Evolutionary conservation across 2,797 vertebrate genomes (phyloP).

Genomic region (Pangasius macronema): DNA sequence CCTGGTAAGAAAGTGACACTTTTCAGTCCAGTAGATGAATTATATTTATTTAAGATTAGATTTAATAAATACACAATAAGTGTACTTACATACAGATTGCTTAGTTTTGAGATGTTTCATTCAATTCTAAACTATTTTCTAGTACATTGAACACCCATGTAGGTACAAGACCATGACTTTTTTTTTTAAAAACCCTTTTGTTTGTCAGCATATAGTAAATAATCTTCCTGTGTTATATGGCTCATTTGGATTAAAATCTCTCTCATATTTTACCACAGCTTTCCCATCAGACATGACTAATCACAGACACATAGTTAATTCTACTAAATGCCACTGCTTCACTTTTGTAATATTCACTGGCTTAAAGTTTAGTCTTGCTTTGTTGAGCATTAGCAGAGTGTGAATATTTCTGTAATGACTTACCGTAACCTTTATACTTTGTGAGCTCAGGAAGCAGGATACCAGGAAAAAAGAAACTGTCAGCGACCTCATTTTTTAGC

Average conservation of each 20-base stretch:
- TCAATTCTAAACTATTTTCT: background rate
- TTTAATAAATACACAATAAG: no score
- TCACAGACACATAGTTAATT: background rate
- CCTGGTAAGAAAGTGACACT: background rate
- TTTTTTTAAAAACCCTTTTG: background rate
- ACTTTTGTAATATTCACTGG: conserved; percentile 15
- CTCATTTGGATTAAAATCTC: background rate
- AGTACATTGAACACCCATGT: background rate
- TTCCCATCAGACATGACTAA: background rate
- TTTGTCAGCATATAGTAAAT: background rate
- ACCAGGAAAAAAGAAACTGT: conserved; percentile 23
- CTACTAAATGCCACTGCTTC: background rate
- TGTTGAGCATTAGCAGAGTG: background rate
- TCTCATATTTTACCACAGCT: background rate
- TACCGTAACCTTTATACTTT: conserved; percentile 44
- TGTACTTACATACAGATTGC: background rate
- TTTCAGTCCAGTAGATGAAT: no score
- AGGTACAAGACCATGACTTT: background rate
- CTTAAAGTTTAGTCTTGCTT: conserved; percentile 2
- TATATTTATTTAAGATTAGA: no score
- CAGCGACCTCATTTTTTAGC: conserved; percentile 39
- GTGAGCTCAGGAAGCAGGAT: conserved; percentile 39
- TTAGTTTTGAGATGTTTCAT: background rate
- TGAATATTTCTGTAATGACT: conserved; percentile 25
- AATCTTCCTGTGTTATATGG: background rate